Conservation (phyloP, 2,888 invertebrate species). For the Colostygia pectinataria region DNA sequence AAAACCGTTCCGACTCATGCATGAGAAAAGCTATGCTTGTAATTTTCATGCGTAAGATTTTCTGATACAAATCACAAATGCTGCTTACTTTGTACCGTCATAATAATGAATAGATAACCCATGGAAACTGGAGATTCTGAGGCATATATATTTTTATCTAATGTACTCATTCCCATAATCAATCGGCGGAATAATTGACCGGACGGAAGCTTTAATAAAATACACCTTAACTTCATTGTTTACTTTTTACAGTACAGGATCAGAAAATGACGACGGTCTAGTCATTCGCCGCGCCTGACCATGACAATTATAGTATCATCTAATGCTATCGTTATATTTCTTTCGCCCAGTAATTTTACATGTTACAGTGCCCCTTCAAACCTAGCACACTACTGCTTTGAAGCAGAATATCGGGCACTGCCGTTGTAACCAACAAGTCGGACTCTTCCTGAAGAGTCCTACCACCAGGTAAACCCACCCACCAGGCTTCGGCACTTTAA, state of each 20-base stretch:
- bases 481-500: too few species aligned
- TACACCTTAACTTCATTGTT: not conserved
- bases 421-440: too few species aligned
- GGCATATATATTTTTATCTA: constrained; percentile 31
- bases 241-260: constrained; percentile 2
- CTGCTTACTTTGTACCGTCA: constrained; percentile 28
- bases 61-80: constrained; percentile 26
- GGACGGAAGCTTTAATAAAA: constrained; percentile 18
- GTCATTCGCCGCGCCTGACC: too few species aligned
- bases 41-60: constrained; percentile 22
- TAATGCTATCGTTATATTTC: too few species aligned
- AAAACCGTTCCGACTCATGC: constrained; percentile 2
- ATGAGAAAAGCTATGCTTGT: constrained; percentile 10
- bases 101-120: constrained; percentile 38
- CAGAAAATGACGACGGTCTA: too few species aligned
- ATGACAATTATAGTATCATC: too few species aligned
- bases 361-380: too few species aligned
- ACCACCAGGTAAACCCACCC: too few species aligned
- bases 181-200: constrained; percentile 64
- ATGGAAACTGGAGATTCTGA: constrained; percentile 46
- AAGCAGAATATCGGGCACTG: too few species aligned
- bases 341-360: too few species aligned
- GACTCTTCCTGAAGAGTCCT: too few species aligned
- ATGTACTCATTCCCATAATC: constrained; percentile 64
- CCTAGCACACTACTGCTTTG: too few species aligned